Percentiles rank a stretch among this genome's conserved stretches.
phyloP scores from a whole-genome alignment of 2,888 invertebrate genomes.

The Creontiades dilutus region DNA sequence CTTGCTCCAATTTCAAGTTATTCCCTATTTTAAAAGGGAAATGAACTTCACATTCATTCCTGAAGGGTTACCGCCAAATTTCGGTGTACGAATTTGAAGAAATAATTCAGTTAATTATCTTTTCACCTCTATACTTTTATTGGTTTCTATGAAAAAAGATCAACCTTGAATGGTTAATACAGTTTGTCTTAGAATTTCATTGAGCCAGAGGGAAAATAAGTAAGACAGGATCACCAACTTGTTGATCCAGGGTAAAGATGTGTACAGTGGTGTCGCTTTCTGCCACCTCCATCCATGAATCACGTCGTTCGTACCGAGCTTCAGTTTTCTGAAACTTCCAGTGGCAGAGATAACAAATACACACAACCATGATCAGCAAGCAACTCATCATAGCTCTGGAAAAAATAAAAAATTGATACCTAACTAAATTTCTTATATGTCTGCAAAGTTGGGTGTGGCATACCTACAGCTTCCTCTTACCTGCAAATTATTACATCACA shows the following conservation, averaged over 20 bases:
- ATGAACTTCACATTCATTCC: too few relatives aligned
- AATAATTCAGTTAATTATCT: too few relatives aligned
- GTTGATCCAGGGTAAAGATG: constrained; percentile 81
- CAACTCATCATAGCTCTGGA: constrained; percentile 88
- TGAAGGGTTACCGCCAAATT: too few relatives aligned
- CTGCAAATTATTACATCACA: too few relatives aligned
- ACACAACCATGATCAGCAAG: constrained; percentile 86
- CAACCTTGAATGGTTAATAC: too few relatives aligned
- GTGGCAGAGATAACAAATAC: constrained; percentile 88
- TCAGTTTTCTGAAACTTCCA: constrained; percentile 80
- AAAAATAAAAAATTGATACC: constrained; percentile 70
- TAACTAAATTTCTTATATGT: neutral
- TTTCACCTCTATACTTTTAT: too few relatives aligned
- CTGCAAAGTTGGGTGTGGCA: neutral
- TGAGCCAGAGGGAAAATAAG: neutral
- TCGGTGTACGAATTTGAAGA: too few relatives aligned
- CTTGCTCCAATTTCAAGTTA: too few relatives aligned
- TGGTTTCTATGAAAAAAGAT: too few relatives aligned
- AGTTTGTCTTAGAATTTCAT: neutral
- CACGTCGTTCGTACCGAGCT: constrained; percentile 77
- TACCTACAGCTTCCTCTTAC: too few relatives aligned
- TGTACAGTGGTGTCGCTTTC: constrained; percentile 81
- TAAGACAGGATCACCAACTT: constrained; percentile 72
- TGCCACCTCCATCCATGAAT: constrained; percentile 79
- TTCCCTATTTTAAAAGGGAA: too few relatives aligned